Conservation (phyloP, 1,140 invertebrate species). For the Orius insidiosus region DNA sequence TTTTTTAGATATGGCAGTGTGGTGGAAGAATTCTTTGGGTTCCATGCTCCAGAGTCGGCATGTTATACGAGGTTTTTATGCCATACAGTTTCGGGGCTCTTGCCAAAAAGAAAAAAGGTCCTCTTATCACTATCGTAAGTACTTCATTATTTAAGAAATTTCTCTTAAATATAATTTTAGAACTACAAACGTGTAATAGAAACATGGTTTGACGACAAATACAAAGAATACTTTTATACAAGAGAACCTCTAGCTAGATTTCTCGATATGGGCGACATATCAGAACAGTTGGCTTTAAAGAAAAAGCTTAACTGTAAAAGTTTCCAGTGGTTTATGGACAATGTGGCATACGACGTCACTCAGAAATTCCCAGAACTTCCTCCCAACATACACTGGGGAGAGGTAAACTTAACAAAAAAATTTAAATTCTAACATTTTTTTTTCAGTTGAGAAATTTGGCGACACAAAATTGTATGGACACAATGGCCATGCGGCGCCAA, state of each 20-base stretch:
- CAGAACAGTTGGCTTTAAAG: slow-evolving; percentile 60
- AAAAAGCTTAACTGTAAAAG: slow-evolving; percentile 70
- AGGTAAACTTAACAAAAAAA: slow-evolving; percentile 35
- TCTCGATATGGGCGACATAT: slow-evolving; percentile 71
- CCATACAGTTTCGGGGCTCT: slow-evolving; percentile 89
- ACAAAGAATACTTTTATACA: slow-evolving; percentile 91
- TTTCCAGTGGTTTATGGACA: slow-evolving; percentile 96
- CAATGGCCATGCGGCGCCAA: slow-evolving; percentile 69
- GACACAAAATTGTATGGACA: slow-evolving; percentile 67
- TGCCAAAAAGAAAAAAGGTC: slow-evolving; percentile 79
- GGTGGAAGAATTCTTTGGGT: slow-evolving; percentile 97
- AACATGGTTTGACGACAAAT: slow-evolving; percentile 86
- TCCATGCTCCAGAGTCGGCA: slow-evolving; percentile 96
- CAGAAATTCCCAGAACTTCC: slow-evolving; percentile 89
- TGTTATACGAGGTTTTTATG: slow-evolving; percentile 92
- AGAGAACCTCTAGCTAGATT: slow-evolving; percentile 66
- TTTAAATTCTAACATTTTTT: background rate
- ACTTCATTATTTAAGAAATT: background rate
- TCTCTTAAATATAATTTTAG: slow-evolving; percentile 23
- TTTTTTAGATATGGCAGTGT: slow-evolving; percentile 83
- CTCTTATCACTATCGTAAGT: slow-evolving; percentile 78
- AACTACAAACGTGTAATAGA: slow-evolving; percentile 91
- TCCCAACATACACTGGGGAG: slow-evolving; percentile 89
- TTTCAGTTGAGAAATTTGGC: slow-evolving; percentile 54
- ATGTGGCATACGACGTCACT: slow-evolving; percentile 87